Conservation (phyloP, 2,888 invertebrate genomes). For the Watsonalla binaria region DNA sequence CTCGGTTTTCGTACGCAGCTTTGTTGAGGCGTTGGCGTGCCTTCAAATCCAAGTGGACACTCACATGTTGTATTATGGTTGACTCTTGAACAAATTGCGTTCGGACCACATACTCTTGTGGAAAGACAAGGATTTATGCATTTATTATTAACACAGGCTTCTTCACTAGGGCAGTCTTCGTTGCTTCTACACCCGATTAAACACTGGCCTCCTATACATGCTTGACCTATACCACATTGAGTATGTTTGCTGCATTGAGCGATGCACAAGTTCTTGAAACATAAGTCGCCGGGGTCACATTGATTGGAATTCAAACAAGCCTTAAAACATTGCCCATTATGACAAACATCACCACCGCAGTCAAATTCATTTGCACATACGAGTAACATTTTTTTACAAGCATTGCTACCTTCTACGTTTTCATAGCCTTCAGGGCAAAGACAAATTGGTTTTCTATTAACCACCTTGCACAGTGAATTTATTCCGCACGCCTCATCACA, state of each 20-base stretch:
- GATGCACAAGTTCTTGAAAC: constrained; percentile 87
- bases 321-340: constrained; percentile 89
- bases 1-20: constrained; percentile 92
- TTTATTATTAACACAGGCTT: constrained; percentile 91
- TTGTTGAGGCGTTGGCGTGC: constrained; percentile 91
- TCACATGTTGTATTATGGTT: constrained; percentile 87
- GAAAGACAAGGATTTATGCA: constrained; percentile 90
- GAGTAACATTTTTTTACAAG: constrained; percentile 84
- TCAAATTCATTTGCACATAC: constrained; percentile 85
- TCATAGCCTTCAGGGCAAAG: constrained; percentile 87
- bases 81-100: constrained; percentile 87
- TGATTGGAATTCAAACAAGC: constrained; percentile 88
- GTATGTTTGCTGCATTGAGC: constrained; percentile 89
- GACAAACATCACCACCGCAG: constrained; percentile 88
- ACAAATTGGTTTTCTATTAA: constrained; percentile 87
- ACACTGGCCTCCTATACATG: constrained; percentile 89
- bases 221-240: constrained; percentile 88
- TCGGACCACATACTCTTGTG: constrained; percentile 89
- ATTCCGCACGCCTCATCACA: constrained; percentile 90
- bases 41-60: constrained; percentile 91
- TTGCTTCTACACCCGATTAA: constrained; percentile 90
- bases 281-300: constrained; percentile 88
- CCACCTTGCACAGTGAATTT: constrained; percentile 89
- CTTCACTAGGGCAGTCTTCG: constrained; percentile 85
- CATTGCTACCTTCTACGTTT: constrained; percentile 76